Evolutionary conservation across 1,140 invertebrate genomes (phyloP).

Genomic region (Apocrypta bakeri): DNA sequence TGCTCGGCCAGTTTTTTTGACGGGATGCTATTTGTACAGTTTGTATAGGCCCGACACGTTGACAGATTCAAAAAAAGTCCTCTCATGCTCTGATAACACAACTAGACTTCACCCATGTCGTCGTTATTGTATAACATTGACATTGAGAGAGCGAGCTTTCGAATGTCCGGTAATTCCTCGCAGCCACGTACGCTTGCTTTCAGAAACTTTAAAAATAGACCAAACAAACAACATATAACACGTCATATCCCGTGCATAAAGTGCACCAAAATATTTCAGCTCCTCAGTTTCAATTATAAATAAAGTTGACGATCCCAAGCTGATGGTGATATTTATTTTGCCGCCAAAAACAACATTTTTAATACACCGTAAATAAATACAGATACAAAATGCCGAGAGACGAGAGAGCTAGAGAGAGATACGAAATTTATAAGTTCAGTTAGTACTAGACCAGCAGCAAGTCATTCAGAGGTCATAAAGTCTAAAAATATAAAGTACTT

Average conservation of each 20-base stretch:
- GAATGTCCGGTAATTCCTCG: too few species aligned
- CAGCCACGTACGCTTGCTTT: too few species aligned
- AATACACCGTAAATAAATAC: conserved; percentile 24
- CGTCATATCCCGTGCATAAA: background rate
- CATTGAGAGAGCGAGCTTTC: too few species aligned
- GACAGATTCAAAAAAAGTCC: background rate
- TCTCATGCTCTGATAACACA: background rate
- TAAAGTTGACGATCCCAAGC: background rate
- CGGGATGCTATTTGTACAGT: background rate
- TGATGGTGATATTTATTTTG: background rate
- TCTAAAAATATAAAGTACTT: conserved; percentile 44
- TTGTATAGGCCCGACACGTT: background rate
- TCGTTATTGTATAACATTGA: background rate
- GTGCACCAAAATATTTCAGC: background rate
- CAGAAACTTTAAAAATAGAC: too few species aligned
- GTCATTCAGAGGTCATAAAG: conserved; percentile 9
- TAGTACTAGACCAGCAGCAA: background rate
- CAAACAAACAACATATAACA: background rate
- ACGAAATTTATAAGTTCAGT: conserved; percentile 38
- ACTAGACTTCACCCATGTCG: background rate
- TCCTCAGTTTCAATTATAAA: background rate
- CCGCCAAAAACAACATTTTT: background rate
- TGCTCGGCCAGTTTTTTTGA: background rate
- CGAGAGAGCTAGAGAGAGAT: background rate
- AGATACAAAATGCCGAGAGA: background rate